Evolutionary conservation across 23 tunicate species (phyloP), one percentile per base, ranked within the genome.

Genomic region (Pegea sp.): DNA sequence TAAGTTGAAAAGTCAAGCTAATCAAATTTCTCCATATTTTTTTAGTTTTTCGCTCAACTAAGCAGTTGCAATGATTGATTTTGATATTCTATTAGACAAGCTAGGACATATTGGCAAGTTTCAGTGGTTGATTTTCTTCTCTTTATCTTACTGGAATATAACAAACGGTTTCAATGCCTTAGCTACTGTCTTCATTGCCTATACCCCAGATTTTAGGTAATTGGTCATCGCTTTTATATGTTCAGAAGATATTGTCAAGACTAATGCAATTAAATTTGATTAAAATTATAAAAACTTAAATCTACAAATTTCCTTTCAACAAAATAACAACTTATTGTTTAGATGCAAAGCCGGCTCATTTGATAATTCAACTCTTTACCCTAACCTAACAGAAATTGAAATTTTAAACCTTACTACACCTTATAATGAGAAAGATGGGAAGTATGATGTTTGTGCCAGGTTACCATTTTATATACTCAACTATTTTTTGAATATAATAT

Each of bases 381-480:
- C 70, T 6, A 49, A 57, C 50, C 60, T 72, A 1, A 72, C 80
- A 11, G 80, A 72, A 57, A 7, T 60, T 2, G 70, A 72, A 23
- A 64, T 72, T 30, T 46, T 72, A 26, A 72, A 72, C 54, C 44
- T 52, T 43, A 72, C 80, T 1, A 72, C 80, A 0, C 80, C 80
- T 1, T 49, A 57, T 24, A 53, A 72, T 33, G 4, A 31, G 24
- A 52, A 2, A 0, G 50, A 53, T 6, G 53, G 31, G 13, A 48
- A 55, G 28, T 72, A 72, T 33, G 49, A 64, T 2, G 49, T 51
- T 23, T 72, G 79, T 33, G 19, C 29, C 24, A 53, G 77, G 77
- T 70, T n/a, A n/a, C n/a, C n/a, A n/a, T n/a, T n/a, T n/a, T n/a
- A n/a, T n/a, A n/a, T n/a, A n/a, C n/a, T n/a, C n/a, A n/a, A n/a